Evolutionary conservation across 2,797 vertebrate species (phyloP), one percentile per base, ranked within the genome.

Genomic region (Molossus alvarezi): DNA sequence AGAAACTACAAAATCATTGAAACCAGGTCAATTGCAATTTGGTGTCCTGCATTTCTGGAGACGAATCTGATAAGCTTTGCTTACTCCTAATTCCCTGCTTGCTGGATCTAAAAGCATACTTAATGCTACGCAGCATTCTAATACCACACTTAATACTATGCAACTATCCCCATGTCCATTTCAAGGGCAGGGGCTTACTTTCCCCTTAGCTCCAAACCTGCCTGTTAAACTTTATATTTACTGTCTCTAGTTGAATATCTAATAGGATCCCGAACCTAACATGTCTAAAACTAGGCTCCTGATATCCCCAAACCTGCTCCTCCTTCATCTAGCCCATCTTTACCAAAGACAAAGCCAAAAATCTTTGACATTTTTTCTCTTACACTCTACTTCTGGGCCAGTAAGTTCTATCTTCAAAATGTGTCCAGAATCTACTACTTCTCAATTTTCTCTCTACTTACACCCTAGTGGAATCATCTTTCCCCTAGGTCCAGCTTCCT

Each of bases 1-100:
- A 57, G 41, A 94, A 95, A 82, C 25, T 55, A 69, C 76, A 17
- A 88, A 71, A 80, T 81, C 3, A 76, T 62, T 33, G 69, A 95
- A 94, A 90, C 45, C 67, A 82, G 51, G 51, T 45, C 81, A 51
- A 0, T 33, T 84, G 51, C 85, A n/a, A 14, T 88, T 75, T 95
- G 55, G 25, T 45, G 60, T 88, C 21, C 58, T 80, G 13, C 11
- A n/a, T 65, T 91, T 91, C 80, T 76, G 29, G 55, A 91, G 21
- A 83, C 27, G 95, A 67, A 83, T 60, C 69, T 65, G 53, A 57
- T 80, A 55, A 69, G 62, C 9, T 90, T 90, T 73, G 23, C 51
- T 62, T 60, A 41, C 6, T 62, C 14, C 41, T 77, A 57, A 62
- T 84, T 77, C 13, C 3, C 62, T 87, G 65, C 13, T 65, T 87